A percentile compares a stretch with the other conserved stretches of the same genome.
Evolutionary conservation across 2,113 vertebrate species (phyloP).

Genomic region (Pardalotus punctatus): DNA sequence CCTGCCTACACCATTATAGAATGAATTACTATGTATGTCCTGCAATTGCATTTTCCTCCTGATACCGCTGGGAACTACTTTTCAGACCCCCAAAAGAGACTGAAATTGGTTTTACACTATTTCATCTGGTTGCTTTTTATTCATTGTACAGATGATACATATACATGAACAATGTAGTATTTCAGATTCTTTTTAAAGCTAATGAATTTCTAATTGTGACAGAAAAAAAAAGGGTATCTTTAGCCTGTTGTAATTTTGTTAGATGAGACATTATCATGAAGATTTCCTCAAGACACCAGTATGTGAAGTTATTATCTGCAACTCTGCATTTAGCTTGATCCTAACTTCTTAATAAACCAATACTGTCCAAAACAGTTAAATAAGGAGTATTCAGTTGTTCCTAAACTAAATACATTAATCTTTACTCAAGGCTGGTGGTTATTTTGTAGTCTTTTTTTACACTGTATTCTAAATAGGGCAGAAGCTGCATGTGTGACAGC

Average conservation of each 20-base stretch:
- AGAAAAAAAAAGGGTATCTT: neutral
- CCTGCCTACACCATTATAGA: neutral
- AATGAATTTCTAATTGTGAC: neutral
- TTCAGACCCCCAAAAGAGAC: neutral
- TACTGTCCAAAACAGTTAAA: neutral
- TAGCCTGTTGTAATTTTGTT: neutral
- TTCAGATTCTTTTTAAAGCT: neutral
- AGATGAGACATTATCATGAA: neutral
- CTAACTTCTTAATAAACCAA: neutral
- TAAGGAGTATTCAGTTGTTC: neutral
- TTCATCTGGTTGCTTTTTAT: neutral
- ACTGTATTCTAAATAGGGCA: slow-evolving; percentile 6
- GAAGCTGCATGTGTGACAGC: neutral
- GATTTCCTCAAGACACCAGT: neutral
- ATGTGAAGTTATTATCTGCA: neutral
- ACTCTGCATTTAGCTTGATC: neutral
- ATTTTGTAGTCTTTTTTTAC: slow-evolving; percentile 1
- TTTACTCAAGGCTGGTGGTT: neutral
- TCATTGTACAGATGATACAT: neutral
- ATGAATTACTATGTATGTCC: neutral
- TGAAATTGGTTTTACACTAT: neutral
- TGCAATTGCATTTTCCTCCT: neutral
- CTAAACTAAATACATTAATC: neutral
- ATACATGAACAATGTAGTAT: neutral
- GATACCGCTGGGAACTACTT: neutral